These are phyloP conservation scores for Trichonephila clavata DNA, from an alignment of 1,140 invertebrate genomes.

Conservation along the genomic window DNA sequence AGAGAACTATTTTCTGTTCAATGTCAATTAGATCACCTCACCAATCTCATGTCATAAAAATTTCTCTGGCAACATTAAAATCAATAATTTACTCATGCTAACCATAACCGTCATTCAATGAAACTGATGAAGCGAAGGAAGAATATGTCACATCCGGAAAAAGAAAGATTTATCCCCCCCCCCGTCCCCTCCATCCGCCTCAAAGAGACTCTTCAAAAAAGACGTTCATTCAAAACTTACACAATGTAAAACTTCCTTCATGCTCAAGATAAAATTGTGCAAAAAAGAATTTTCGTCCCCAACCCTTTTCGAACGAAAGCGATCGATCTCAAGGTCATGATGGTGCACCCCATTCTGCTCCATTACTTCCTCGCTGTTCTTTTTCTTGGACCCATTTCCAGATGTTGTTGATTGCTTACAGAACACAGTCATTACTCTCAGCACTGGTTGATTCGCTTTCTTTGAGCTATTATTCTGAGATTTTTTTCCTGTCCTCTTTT, in stretches of 20 bases:
- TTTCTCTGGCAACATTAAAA: no score
- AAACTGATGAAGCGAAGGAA: no score
- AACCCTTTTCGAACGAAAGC: not conserved
- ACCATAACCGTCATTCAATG: no score
- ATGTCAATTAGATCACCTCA: no score
- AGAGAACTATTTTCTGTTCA: no score
- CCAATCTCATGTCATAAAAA: no score
- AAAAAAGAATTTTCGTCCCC: not conserved
- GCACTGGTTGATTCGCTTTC: constrained; percentile 3
- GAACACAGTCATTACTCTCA: constrained; percentile 33
- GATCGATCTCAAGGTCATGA: constrained; percentile 12
- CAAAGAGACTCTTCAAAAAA: no score
- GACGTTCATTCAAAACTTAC: not conserved
- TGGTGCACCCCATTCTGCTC: constrained; percentile 22
- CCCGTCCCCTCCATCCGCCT: no score
- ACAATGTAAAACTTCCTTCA: not conserved
- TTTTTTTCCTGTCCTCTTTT: not conserved
- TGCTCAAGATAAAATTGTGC: not conserved
- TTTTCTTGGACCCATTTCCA: not conserved
- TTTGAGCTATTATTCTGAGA: not conserved
- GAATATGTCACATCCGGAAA: no score
- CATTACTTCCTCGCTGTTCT: not conserved
- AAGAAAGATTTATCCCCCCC: no score
- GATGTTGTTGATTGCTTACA: constrained; percentile 41
- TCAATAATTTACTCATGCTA: no score